Percentiles rank a stretch among this genome's conserved stretches.
Evolutionary conservation across 2,113 vertebrate species (phyloP).

Genomic region (Pipra filicauda): DNA sequence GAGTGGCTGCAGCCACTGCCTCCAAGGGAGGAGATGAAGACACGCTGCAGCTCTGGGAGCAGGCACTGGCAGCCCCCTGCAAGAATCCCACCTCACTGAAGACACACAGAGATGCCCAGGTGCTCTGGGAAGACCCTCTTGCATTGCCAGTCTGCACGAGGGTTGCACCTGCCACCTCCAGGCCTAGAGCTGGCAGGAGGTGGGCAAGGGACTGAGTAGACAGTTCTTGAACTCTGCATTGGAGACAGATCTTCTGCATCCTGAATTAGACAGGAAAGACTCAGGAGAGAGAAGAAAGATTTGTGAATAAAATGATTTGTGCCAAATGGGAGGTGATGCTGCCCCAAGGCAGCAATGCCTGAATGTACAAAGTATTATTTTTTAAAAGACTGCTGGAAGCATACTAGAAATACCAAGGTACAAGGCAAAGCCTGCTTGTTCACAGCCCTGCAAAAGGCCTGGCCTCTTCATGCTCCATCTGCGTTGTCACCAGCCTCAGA

Average conservation of each 20-base stretch:
- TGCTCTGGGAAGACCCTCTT: constrained; percentile 37
- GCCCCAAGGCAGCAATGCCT: constrained; percentile 31
- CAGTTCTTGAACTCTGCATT: constrained; percentile 34
- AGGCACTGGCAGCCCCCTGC: constrained; percentile 33
- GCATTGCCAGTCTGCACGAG: not conserved
- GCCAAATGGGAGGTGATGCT: constrained; percentile 65
- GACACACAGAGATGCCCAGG: constrained; percentile 18
- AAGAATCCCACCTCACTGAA: constrained; percentile 39
- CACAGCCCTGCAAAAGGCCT: not conserved
- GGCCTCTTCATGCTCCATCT: not conserved
- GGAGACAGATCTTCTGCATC: constrained; percentile 12
- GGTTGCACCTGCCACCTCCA: constrained; percentile 16
- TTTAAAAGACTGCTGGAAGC: constrained; percentile 56
- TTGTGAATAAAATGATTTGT: constrained; percentile 49
- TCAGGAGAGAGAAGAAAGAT: constrained; percentile 45
- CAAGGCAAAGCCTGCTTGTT: constrained; percentile 40
- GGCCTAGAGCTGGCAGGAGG: constrained; percentile 12
- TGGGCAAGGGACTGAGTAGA: not conserved
- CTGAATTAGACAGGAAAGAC: constrained; percentile 38
- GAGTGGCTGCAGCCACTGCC: constrained; percentile 62
- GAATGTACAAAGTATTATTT: constrained; percentile 73
- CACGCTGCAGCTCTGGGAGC: not conserved
- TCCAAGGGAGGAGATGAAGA: constrained; percentile 15
- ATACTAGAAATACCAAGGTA: constrained; percentile 45
- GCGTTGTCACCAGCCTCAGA: not conserved